Conservation (phyloP, 2,888 invertebrate species). For the Cacoxenus indagator region DNA sequence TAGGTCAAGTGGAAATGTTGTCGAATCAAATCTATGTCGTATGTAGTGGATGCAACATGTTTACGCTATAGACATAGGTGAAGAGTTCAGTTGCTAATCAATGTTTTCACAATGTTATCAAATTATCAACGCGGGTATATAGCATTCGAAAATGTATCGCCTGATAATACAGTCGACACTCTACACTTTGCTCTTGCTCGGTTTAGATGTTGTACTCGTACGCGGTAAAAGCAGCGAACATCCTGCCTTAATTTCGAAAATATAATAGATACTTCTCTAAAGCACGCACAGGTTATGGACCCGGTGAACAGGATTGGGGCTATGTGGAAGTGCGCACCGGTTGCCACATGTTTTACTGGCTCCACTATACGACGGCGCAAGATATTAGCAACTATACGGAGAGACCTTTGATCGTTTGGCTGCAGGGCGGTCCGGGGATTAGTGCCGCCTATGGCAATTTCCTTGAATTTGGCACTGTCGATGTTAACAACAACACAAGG, state of each 20-base stretch:
- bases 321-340: conserved; percentile 79
- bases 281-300: conserved; percentile 71
- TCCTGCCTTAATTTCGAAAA: no score
- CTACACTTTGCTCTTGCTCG: not conserved
- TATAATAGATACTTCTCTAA: no score
- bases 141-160: not conserved
- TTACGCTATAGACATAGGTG: no score
- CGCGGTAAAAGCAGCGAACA: no score
- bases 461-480: conserved; percentile 82
- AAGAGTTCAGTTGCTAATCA: no score
- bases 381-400: conserved; percentile 74
- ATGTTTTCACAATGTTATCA: no score
- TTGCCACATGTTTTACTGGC: conserved; percentile 89
- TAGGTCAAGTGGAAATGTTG: no score
- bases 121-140: not conserved
- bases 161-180: not conserved
- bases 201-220: not conserved
- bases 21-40: no score
- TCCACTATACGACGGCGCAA: conserved; percentile 79
- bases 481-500: conserved; percentile 76
- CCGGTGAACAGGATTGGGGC: conserved; percentile 79
- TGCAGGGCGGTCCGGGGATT: conserved; percentile 88
- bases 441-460: conserved; percentile 87
- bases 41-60: no score
- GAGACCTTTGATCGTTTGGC: conserved; percentile 84